phyloP scores from a whole-genome alignment of 2,888 invertebrate genomes.

The Dasypogon diadema region DNA sequence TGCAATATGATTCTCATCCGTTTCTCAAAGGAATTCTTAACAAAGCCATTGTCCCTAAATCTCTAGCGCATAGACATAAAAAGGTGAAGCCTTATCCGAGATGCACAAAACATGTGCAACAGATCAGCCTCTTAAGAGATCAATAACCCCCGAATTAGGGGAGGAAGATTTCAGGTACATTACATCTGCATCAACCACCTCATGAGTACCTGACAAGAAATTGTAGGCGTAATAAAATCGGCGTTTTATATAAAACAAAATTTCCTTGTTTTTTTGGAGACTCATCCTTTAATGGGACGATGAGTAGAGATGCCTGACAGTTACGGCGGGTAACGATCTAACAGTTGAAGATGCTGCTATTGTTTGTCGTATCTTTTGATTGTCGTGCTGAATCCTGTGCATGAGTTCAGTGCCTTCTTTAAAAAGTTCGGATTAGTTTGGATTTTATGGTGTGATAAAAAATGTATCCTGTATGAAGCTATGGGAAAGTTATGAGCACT shows the following conservation, averaged over 20 bases:
- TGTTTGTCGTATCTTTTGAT: not conserved
- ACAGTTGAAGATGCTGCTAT: not conserved
- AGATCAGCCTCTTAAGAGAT: slow-evolving; percentile 4
- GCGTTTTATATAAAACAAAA: slow-evolving; percentile 16
- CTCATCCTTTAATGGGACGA: slow-evolving; percentile 14
- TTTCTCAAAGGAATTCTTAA: not conserved
- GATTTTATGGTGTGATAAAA: too few relatives aligned
- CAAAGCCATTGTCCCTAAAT: slow-evolving; percentile 12
- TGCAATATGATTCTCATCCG: slow-evolving; percentile 39
- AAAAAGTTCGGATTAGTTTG: too few relatives aligned
- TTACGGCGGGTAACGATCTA: slow-evolving; percentile 7
- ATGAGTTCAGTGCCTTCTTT: not conserved
- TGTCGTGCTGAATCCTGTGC: not conserved
- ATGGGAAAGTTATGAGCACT: too few relatives aligned
- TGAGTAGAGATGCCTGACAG: slow-evolving; percentile 23
- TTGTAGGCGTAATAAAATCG: slow-evolving; percentile 20
- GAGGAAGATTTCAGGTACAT: not conserved
- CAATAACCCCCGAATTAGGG: slow-evolving; percentile 34
- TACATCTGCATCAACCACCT: not conserved
- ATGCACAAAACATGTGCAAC: not conserved
- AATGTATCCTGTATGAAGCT: too few relatives aligned
- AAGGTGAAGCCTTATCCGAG: not conserved
- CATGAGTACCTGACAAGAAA: not conserved
- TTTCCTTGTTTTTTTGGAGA: slow-evolving; percentile 36
- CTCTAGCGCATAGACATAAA: not conserved